These are phyloP conservation scores for Daptonema setosum DNA, from an alignment of 2,888 invertebrate genomes.

Conservation along the genomic window DNA sequence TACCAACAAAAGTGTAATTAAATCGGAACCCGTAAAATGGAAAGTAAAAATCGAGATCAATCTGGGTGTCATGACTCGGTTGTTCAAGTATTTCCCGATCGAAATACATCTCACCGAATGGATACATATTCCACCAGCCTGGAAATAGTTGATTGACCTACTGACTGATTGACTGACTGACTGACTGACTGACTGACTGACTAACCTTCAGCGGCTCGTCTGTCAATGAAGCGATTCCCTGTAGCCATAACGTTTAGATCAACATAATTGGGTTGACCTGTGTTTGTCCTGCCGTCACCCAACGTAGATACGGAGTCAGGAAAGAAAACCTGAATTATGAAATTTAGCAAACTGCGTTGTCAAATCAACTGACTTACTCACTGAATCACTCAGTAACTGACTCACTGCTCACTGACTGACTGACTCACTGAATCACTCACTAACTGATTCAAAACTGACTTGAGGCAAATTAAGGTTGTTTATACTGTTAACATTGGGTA, in stretches of 20 bases:
- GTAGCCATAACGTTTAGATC: background rate
- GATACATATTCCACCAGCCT: constrained; percentile 3
- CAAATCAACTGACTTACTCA: no score
- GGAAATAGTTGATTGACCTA: background rate
- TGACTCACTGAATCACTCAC: no score
- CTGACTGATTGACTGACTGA: background rate
- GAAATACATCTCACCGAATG: constrained; percentile 1
- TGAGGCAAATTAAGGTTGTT: no score
- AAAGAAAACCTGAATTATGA: no score
- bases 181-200: background rate
- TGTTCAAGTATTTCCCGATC: background rate
- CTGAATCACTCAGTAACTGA: no score
- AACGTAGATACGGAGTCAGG: no score
- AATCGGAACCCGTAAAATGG: constrained; percentile 75
- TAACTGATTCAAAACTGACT: no score
- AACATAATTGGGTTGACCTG: background rate
- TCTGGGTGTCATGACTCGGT: constrained; percentile 1
- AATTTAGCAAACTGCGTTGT: no score
- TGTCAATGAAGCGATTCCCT: background rate
- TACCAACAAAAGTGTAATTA: constrained; percentile 59
- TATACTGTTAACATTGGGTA: no score
- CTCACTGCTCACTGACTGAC: no score
- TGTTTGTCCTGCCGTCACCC: no score
- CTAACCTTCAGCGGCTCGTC: background rate
- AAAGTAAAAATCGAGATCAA: constrained; percentile 52